Conservation (phyloP, 2,113 vertebrate species). For the Spea bombifrons region DNA sequence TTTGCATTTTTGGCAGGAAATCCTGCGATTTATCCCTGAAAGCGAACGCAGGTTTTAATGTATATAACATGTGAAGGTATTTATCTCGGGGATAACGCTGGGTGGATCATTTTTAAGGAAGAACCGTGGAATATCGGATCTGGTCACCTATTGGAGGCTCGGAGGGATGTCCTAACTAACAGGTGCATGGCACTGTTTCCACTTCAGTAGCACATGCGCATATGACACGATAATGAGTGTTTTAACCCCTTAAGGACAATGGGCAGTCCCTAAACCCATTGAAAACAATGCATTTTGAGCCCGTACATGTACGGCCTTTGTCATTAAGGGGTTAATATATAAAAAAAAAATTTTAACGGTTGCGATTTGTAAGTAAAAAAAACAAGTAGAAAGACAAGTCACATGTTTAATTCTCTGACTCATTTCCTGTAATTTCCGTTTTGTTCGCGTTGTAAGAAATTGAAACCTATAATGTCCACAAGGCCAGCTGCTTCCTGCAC, state of each 20-base stretch:
- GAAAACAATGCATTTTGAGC: too few species aligned
- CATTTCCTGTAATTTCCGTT: slow-evolving; percentile 35
- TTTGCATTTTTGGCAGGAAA: slow-evolving; percentile 2
- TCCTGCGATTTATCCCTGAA: not conserved
- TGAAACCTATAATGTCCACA: slow-evolving; percentile 16
- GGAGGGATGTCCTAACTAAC: too few species aligned
- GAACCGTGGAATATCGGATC: too few species aligned
- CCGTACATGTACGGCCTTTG: too few species aligned
- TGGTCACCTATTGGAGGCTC: too few species aligned
- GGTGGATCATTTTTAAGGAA: not conserved
- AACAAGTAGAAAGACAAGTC: slow-evolving; percentile 14
- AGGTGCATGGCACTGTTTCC: too few species aligned
- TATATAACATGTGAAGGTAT: slow-evolving; percentile 22
- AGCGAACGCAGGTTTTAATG: slow-evolving; percentile 18
- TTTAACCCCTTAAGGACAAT: too few species aligned
- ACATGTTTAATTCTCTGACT: slow-evolving; percentile 29
- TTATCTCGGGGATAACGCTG: not conserved
- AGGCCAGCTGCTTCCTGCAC: slow-evolving; percentile 27
- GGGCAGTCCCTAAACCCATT: too few species aligned
- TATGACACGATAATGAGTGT: too few species aligned
- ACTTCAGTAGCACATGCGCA: too few species aligned
- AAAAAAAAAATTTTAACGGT: too few species aligned
- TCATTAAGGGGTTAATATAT: too few species aligned
- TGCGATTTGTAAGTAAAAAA: not conserved
- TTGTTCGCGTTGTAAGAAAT: not conserved